Evolutionary conservation across 1,140 invertebrate genomes (phyloP).

Genomic region (Papilio dardanus): DNA sequence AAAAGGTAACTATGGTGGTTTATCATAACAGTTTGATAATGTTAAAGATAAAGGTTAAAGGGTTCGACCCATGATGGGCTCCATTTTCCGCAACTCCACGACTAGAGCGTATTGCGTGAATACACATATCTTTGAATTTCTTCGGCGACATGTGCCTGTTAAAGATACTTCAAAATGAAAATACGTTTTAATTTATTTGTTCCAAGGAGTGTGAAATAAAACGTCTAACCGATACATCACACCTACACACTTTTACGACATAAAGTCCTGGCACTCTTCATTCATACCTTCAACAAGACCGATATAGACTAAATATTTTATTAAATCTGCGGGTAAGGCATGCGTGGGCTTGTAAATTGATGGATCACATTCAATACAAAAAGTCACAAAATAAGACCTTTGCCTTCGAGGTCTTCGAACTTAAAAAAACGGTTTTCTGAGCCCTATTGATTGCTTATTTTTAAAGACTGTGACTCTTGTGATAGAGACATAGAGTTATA

Average conservation of each 20-base stretch:
- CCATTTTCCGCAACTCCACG: too few relatives aligned
- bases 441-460: not conserved
- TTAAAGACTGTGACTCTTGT: not conserved
- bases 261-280: not conserved
- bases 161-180: too few relatives aligned
- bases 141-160: too few relatives aligned
- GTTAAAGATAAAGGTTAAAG: too few relatives aligned
- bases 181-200: not conserved
- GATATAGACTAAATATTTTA: slow-evolving; percentile 1
- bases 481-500: not conserved
- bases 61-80: too few relatives aligned
- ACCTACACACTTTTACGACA: not conserved
- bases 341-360: not conserved
- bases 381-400: not conserved
- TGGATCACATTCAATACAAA: not conserved
- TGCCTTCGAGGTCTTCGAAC: not conserved
- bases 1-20: too few relatives aligned
- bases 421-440: not conserved
- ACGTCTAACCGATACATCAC: not conserved
- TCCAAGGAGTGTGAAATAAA: not conserved
- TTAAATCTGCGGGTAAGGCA: not conserved
- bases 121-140: too few relatives aligned
- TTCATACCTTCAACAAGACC: not conserved
- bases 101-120: too few relatives aligned
- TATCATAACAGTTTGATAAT: too few relatives aligned